Base-by-base conservation (phyloP, 2,113 vertebrate genomes). In the Pomatostomus ruficeps region DNA sequence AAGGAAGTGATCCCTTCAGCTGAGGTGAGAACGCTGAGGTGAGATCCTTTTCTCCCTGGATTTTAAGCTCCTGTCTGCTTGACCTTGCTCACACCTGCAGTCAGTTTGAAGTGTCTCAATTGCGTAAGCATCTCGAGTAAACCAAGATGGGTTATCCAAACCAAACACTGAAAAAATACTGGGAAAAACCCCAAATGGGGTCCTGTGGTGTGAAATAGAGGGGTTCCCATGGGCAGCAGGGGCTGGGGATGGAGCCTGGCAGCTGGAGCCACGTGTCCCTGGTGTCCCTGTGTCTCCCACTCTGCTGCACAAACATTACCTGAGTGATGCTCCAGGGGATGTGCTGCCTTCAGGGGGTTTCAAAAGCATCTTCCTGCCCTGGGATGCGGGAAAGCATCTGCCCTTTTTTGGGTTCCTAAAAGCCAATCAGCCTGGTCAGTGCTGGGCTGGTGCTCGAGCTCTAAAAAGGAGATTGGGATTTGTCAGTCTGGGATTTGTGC, bases 301-400 rank as follows among this genome's bases (percentile, higher is more conserved):
- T 40, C 4, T 38, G 20, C 51, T 72, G 15, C 36, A 21, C 36
- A 3, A 6, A 0, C 0, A 0, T n/a, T 22, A 3, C 51, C 15
- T 4, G 35, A 49, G 22, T 28, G 12, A 11, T 5, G 0, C 6
- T 48, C 17, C 1, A 31, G 38, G 46, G 48, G 33, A 7, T 15
- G 6, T 75, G 24, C 55, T 11, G 36, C 48, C 7, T 31, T 29
- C 7, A 29, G 25, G 46, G 16, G 12, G 10, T 24, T 71, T 66
- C 22, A 42, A 5, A 29, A 55, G 6, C n/a, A 33, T 17, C 8
- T 26, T 31, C 8, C 35, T 67, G 26, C 72, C 43, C 68, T 49
- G 17, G 48, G 17, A 18, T 49, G 57, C 63, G 29, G 45, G 36
- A 45, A 28, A 11, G 14, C 18, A 11, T 13, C 38, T 63, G 13